A percentile compares a stretch with the other conserved stretches of the same genome.
Evolutionary conservation across 2,797 vertebrate species (phyloP).

Genomic region (Aldrovandia affinis): DNA sequence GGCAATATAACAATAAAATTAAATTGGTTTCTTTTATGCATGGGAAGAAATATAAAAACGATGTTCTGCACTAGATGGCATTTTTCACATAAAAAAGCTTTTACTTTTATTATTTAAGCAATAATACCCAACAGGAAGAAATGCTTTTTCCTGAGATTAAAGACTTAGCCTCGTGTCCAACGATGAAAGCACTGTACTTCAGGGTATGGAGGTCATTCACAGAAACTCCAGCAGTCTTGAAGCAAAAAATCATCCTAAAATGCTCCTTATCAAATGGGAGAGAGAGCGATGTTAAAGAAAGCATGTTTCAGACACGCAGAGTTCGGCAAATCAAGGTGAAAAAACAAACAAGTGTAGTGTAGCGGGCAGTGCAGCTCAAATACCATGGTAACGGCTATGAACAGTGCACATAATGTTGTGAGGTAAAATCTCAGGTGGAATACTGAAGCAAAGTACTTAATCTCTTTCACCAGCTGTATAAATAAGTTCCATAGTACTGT

Average conservation of each 20-base stretch:
- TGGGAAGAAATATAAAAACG: slow-evolving; percentile 52
- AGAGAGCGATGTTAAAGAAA: neutral
- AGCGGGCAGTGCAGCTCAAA: too few species aligned
- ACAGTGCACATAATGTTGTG: too few species aligned
- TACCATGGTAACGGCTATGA: too few species aligned
- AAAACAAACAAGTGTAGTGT: too few species aligned
- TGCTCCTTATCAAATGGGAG: neutral
- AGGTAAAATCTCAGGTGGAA: too few species aligned
- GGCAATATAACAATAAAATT: slow-evolving; percentile 65
- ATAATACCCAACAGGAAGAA: slow-evolving; percentile 50
- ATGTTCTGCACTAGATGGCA: slow-evolving; percentile 45
- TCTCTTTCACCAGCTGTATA: too few species aligned
- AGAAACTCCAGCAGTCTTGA: neutral
- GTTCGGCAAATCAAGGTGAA: neutral
- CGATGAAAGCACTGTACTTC: slow-evolving; percentile 34
- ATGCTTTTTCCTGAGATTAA: slow-evolving; percentile 43
- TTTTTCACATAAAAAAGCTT: slow-evolving; percentile 52
- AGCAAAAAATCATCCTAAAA: neutral
- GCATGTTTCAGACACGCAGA: neutral
- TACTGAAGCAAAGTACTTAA: too few species aligned
- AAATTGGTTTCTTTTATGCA: slow-evolving; percentile 66
- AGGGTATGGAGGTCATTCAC: neutral
- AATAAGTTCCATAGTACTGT: too few species aligned
- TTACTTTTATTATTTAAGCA: slow-evolving; percentile 49
- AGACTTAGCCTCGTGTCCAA: slow-evolving; percentile 24